These are phyloP conservation scores for Lasioglossum figueresi DNA, from an alignment of 2,888 invertebrate species.

Conservation along the genomic window DNA sequence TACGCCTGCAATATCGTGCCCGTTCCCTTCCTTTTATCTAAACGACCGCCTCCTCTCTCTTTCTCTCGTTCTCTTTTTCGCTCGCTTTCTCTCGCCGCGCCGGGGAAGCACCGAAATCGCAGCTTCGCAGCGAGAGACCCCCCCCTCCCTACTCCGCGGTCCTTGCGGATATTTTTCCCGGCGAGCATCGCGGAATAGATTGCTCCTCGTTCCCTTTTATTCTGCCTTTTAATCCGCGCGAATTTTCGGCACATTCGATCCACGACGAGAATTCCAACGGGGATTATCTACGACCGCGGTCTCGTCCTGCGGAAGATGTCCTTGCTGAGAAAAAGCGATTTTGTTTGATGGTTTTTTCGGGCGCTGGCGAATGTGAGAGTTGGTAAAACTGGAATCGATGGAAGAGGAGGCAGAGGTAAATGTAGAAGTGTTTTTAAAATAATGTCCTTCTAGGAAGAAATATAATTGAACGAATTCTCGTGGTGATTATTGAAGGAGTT, in stretches of 20 bases:
- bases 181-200: slow-evolving; percentile 51
- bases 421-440: background rate
- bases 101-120: slow-evolving; percentile 44
- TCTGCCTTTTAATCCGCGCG: slow-evolving; percentile 41
- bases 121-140: slow-evolving; percentile 20
- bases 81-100: background rate
- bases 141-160: no score
- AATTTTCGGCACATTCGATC: slow-evolving; percentile 7
- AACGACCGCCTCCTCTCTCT: slow-evolving; percentile 34
- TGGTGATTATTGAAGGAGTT: background rate
- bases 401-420: background rate
- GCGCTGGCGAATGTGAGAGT: background rate
- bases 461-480: background rate
- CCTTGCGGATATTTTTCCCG: slow-evolving; percentile 33
- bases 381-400: background rate
- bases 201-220: slow-evolving; percentile 38
- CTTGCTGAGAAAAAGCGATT: background rate
- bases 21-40: slow-evolving; percentile 59
- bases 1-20: slow-evolving; percentile 59
- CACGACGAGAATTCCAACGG: background rate
- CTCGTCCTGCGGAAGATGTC: background rate
- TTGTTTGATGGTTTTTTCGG: background rate
- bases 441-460: background rate
- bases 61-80: background rate
- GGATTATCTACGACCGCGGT: background rate